phyloP scores from a whole-genome alignment of 2,113 vertebrate species.

The Misgurnus anguillicaudatus region DNA sequence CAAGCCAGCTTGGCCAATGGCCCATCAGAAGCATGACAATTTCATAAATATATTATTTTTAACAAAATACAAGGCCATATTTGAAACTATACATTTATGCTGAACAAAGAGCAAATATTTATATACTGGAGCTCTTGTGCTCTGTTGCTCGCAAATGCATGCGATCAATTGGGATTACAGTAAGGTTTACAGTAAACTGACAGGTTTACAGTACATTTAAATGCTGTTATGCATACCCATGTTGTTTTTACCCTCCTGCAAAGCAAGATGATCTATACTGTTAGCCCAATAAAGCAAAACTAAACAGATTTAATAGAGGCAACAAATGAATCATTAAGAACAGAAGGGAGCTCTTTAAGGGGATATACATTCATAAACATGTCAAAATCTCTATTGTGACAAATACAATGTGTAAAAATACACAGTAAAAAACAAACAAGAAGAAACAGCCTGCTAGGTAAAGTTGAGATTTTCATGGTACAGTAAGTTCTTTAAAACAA shows the following conservation, averaged over 20 bases:
- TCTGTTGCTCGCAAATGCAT: not conserved
- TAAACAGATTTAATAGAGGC: no score
- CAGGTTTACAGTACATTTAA: no score
- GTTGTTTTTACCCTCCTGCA: no score
- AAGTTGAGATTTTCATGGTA: not conserved
- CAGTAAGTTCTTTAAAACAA: not conserved
- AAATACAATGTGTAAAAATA: not conserved
- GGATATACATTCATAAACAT: no score
- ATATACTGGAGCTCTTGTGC: not conserved
- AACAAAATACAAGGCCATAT: not conserved
- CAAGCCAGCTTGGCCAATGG: constrained; percentile 39
- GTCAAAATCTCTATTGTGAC: no score
- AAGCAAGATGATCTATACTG: no score
- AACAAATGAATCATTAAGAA: not conserved
- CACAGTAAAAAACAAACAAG: not conserved
- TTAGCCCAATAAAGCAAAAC: no score
- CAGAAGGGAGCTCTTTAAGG: not conserved
- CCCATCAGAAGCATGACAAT: not conserved
- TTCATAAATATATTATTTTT: not conserved
- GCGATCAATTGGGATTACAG: not conserved
- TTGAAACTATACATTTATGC: not conserved
- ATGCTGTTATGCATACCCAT: no score
- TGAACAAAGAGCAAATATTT: not conserved
- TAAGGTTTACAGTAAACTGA: not conserved
- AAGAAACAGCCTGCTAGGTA: not conserved